Conservation (phyloP, 2,113 vertebrate species). For the Rallus limicola region DNA sequence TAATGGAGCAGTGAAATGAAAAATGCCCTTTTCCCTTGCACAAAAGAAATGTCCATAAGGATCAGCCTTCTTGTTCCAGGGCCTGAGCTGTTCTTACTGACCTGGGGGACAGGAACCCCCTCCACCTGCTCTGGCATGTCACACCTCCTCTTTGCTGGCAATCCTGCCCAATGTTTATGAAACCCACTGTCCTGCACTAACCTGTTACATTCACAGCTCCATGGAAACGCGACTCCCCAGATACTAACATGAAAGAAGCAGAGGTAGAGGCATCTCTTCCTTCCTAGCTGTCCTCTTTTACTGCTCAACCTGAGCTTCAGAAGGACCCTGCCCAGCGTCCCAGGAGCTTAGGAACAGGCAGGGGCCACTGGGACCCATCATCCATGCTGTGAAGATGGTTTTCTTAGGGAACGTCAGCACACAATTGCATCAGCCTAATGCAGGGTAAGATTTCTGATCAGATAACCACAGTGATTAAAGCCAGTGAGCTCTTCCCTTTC, state of each 20-base stretch:
- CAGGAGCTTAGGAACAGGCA: fast-evolving
- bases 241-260: background rate
- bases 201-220: background rate
- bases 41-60: background rate
- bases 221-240: background rate
- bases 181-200: background rate
- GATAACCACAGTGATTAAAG: background rate
- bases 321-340: background rate
- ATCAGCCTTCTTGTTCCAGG: background rate
- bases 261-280: background rate
- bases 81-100: background rate
- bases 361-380: background rate
- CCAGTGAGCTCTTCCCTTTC: background rate
- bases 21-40: background rate
- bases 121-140: background rate
- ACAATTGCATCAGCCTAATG: background rate
- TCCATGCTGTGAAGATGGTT: background rate
- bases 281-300: background rate
- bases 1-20: background rate
- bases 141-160: background rate
- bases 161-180: background rate
- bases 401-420: background rate
- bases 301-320: background rate
- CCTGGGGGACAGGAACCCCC: background rate
- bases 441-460: background rate